Evolutionary conservation across 2,888 invertebrate species (phyloP).

Genomic region (Octonoba sinensis): DNA sequence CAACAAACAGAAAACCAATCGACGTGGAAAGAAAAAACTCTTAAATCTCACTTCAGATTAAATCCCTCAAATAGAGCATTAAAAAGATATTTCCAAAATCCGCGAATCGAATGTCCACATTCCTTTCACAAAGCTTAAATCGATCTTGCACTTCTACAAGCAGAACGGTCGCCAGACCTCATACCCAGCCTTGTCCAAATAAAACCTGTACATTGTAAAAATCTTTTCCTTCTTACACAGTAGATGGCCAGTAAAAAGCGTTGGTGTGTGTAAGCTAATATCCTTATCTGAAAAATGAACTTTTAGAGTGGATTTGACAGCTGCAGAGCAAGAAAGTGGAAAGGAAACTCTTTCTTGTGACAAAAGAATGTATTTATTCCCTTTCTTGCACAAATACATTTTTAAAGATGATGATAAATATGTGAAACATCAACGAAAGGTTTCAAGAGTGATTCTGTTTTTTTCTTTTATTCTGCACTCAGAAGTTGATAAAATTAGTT

Average conservation of each 20-base stretch:
- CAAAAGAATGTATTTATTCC: too few relatives aligned
- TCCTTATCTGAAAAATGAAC: constrained; percentile 48
- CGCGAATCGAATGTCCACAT: constrained; percentile 21
- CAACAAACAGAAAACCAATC: too few relatives aligned
- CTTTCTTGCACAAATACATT: too few relatives aligned
- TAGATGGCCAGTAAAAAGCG: neutral
- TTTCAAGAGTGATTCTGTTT: too few relatives aligned
- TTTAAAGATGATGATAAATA: too few relatives aligned
- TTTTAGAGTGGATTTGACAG: constrained; percentile 50
- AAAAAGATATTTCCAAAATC: constrained; percentile 41
- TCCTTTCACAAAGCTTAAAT: constrained; percentile 9
- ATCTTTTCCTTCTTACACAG: neutral
- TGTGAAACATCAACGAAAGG: too few relatives aligned
- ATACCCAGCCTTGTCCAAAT: constrained; percentile 6
- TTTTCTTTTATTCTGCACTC: too few relatives aligned
- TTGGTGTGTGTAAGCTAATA: constrained; percentile 1
- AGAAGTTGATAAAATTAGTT: too few relatives aligned
- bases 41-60: constrained; percentile 33
- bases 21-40: constrained; percentile 16
- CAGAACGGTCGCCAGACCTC: constrained; percentile 3
- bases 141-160: constrained; percentile 30
- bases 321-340: neutral
- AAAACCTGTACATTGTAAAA: constrained; percentile 33
- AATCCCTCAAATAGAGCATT: constrained; percentile 53
- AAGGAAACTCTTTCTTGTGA: too few relatives aligned